Base-by-base conservation (phyloP, 1,140 invertebrate genomes). In the Drosophila lini region DNA sequence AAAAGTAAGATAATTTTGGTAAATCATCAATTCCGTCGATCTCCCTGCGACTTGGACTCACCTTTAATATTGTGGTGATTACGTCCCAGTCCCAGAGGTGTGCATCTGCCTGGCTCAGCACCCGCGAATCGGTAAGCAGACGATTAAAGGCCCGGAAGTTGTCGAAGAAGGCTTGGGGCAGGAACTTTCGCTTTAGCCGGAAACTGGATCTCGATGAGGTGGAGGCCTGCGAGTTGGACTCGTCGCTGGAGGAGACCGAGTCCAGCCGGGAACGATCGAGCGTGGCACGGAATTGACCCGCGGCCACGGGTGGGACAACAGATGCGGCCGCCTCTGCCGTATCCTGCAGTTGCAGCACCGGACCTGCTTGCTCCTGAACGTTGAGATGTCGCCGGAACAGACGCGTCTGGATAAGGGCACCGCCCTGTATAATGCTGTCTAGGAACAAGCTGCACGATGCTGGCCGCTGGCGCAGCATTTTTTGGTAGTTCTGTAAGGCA, bases 1-100 rank as follows among this genome's bases (percentile, higher is more conserved):
- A 1, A 19, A 22, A 45, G 7, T 7, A 13, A 25, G 44, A 28
- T 2, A n/a, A n/a, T 22, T 2, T 15, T 1, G 7, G 7, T 15
- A 45, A 45, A 25, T 25, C 19, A 15, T 25, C 19, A 25, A 25
- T 25, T 25, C 3, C 5, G 25, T 5, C 25, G 5, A 28, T 28
- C 25, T 28, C 4, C 25, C 25, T 28, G 4, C 25, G 5, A 28
- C 50, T 28, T 3, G 0, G 0, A 80, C 69, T 88, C 92, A 97
- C 96, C 94, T 96, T 96, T 5, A 98, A 93, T 81, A 98, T 94
- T 38, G 96, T 94, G 65, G 94, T 93, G 70, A 98, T 96, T 19
- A 96, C 93, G 78, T 96, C 95, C 97, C 97, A 98, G 91, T 98
- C 95, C 97, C 97, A 98, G 8, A 94, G 93, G 36, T 94, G 94